These are phyloP conservation scores for Leguminivora glycinivorella DNA, from an alignment of 1,140 invertebrate species.

Conservation along the genomic window DNA sequence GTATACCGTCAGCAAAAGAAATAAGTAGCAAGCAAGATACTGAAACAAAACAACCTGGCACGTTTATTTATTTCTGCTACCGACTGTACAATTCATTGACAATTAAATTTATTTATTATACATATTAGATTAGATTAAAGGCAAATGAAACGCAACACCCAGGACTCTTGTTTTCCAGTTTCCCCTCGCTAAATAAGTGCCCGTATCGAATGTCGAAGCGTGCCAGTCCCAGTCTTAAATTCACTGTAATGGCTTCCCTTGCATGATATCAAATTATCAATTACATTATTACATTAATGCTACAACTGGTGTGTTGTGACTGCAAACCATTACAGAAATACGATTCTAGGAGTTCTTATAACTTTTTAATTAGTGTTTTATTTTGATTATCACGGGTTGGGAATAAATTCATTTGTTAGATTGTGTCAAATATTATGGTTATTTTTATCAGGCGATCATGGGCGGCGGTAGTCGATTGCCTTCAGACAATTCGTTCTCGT, in stretches of 20 bases:
- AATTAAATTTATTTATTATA: too few species aligned
- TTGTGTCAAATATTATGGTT: background rate
- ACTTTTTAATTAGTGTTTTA: background rate
- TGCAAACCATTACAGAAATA: slow-evolving; percentile 1
- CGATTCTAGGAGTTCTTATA: background rate
- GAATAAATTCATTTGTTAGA: background rate
- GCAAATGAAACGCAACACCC: background rate
- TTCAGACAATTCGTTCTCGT: too few species aligned
- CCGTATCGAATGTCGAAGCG: slow-evolving; percentile 10
- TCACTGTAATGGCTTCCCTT: slow-evolving; percentile 3
- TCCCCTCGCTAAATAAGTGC: slow-evolving; percentile 4
- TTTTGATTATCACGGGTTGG: background rate
- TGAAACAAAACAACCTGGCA: too few species aligned
- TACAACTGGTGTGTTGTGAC: background rate
- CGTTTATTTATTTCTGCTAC: too few species aligned
- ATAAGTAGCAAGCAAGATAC: too few species aligned
- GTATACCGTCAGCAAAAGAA: too few species aligned
- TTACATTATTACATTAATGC: slow-evolving; percentile 13
- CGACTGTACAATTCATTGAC: too few species aligned
- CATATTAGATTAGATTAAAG: background rate
- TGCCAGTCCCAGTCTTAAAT: background rate
- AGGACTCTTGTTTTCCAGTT: background rate
- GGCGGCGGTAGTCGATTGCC: too few species aligned
- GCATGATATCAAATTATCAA: slow-evolving; percentile 23
- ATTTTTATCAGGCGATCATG: too few species aligned